A percentile compares a stretch with the other conserved stretches of the same genome.
Conservation (phyloP, 2,888 invertebrate genomes). For the Pherbina coryleti region DNA sequence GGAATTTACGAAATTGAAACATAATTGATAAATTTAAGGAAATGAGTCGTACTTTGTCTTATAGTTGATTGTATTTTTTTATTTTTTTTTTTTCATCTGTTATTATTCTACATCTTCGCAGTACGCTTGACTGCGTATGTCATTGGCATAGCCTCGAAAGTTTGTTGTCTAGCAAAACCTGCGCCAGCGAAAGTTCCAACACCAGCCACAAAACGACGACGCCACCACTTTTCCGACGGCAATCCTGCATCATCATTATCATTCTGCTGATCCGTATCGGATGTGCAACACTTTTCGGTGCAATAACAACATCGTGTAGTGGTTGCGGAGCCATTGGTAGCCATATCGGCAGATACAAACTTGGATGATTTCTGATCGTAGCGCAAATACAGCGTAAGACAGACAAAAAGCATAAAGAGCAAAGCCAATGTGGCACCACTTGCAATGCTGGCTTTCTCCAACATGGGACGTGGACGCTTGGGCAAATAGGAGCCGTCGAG, state of each 20-base stretch:
- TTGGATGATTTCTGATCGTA: slow-evolving; percentile 57
- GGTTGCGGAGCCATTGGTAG: neutral
- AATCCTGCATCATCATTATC: neutral
- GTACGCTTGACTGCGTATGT: slow-evolving; percentile 59
- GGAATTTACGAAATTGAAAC: too few species aligned
- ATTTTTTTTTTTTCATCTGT: neutral
- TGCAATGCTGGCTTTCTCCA: slow-evolving; percentile 86
- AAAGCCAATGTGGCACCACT: slow-evolving; percentile 80
- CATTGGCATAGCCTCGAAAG: slow-evolving; percentile 55
- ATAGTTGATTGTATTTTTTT: neutral
- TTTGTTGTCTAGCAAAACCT: slow-evolving; percentile 47
- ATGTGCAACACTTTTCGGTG: slow-evolving; percentile 49
- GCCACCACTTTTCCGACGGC: slow-evolving; percentile 17
- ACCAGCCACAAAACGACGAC: slow-evolving; percentile 38
- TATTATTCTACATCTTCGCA: slow-evolving; percentile 58
- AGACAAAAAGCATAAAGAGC: slow-evolving; percentile 73
- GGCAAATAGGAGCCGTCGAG: slow-evolving; percentile 92
- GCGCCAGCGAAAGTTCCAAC: slow-evolving; percentile 21
- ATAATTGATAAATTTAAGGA: too few species aligned
- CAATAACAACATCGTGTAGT: slow-evolving; percentile 38
- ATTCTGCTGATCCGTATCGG: slow-evolving; percentile 17
- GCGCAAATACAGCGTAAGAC: slow-evolving; percentile 73
- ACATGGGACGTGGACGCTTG: slow-evolving; percentile 78
- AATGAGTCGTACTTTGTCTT: too few species aligned
- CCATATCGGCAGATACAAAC: slow-evolving; percentile 27